Evolutionary conservation across 1,140 invertebrate genomes (phyloP).

Genomic region (Elymnias hypermnestra): DNA sequence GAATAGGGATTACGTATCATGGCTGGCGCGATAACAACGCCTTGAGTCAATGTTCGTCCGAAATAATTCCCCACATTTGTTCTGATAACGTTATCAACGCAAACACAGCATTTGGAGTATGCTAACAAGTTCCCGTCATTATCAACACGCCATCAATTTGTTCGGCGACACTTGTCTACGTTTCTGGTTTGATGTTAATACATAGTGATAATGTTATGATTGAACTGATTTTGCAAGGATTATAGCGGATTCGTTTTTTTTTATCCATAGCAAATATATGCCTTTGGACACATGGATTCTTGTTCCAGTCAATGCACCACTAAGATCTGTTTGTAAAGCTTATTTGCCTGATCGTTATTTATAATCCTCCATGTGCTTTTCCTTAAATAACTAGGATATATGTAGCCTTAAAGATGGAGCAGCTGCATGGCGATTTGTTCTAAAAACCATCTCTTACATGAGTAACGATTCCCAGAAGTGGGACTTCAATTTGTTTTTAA

Average conservation of each 20-base stretch:
- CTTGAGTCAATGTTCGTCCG: constrained; percentile 51
- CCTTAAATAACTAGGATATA: too few species aligned
- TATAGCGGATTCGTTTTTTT: background rate
- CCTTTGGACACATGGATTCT: too few species aligned
- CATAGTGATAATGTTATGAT: constrained; percentile 1
- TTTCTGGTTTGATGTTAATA: constrained; percentile 5
- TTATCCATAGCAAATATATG: too few species aligned
- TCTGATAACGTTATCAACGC: constrained; percentile 50
- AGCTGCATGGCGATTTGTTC: too few species aligned
- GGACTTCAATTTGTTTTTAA: too few species aligned
- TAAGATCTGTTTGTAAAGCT: too few species aligned
- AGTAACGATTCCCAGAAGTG: too few species aligned
- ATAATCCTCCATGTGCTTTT: too few species aligned
- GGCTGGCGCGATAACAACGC: constrained; percentile 15
- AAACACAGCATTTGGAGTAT: constrained; percentile 37
- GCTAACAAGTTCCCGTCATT: constrained; percentile 4
- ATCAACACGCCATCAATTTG: constrained; percentile 5
- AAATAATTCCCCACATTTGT: constrained; percentile 36
- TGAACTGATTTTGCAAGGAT: background rate
- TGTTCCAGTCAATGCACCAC: too few species aligned
- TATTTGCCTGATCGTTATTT: too few species aligned
- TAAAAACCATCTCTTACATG: too few species aligned
- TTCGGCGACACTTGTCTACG: constrained; percentile 3
- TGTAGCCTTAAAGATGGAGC: too few species aligned
- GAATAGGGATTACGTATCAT: constrained; percentile 1